Conservation (phyloP, 2,113 vertebrate genomes). For the Conger conger region DNA sequence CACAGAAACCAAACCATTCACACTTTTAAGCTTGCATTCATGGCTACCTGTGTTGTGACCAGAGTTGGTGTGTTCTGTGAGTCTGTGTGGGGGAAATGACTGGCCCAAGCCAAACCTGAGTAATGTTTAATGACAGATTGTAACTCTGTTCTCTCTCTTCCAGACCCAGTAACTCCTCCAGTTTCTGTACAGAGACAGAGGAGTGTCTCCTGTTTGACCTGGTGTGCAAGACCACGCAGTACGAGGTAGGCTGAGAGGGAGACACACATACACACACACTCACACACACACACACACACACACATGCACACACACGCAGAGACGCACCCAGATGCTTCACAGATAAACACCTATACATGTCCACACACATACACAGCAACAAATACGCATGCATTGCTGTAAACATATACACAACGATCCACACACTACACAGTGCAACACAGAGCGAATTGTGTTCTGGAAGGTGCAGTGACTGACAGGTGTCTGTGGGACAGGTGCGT, state of each 20-base stretch:
- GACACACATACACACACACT: not conserved
- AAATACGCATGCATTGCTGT: no score
- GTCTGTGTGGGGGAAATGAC: not conserved
- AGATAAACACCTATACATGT: not conserved
- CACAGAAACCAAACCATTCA: not conserved
- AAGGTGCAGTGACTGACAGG: not conserved
- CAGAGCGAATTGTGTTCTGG: not conserved
- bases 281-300: not conserved
- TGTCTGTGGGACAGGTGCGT: conserved; percentile 59
- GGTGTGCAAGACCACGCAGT: conserved; percentile 69
- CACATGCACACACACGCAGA: not conserved
- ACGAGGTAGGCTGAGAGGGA: conserved; percentile 58
- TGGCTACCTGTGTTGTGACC: no score
- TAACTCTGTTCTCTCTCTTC: not conserved
- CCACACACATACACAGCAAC: not conserved
- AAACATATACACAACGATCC: not conserved
- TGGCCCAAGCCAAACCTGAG: not conserved
- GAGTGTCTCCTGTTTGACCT: conserved; percentile 69
- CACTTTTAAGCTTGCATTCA: not conserved
- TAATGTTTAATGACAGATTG: not conserved
- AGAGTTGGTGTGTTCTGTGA: not conserved
- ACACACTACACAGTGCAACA: not conserved
- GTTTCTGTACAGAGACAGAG: conserved; percentile 68
- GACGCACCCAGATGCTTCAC: not conserved
- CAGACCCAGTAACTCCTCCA: conserved; percentile 60